Base-by-base conservation (phyloP, 2,888 invertebrate genomes). In the Philhelius pedissequus region DNA sequence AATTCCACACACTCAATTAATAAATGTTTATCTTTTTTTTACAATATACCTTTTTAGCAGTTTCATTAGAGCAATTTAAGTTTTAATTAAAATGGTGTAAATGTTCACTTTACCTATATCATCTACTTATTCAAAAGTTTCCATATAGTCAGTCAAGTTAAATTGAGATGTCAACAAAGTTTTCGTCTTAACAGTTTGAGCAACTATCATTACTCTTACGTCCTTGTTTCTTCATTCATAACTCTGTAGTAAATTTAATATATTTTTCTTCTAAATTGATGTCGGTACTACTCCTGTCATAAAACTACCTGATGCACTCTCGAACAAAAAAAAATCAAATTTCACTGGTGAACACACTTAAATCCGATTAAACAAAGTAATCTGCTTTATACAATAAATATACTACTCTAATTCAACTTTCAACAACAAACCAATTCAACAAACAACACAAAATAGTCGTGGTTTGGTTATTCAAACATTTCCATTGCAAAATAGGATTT, bases 401-500 rank as follows among this genome's bases (percentile, higher is more conserved):
- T 76, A 76, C 64, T n/a, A n/a, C n/a, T n/a, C n/a, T n/a, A n/a
- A n/a, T n/a, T 48, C 35, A 58, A 64, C 70, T 58, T n/a, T 25
- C 48, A 56, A 50, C 50, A 75, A 35, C 45, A 62, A 64, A 38
- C 52, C 58, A 66, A 54, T 38, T 66, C 77, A 52, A 52, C 15
- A 52, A 60, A 27, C 15, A 18, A 11, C 22, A 52, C 54, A 71
- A 71, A 30, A 40, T 38, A 40, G 45, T 27, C n/a, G 22, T 45
- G 50, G 30, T 45, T 52, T 45, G 50, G 30, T 45, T 52, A 9
- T 68, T 25, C 45, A 35, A 62, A 58, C 68, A 70, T 70, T 78
- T 56, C 74, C 74, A 74, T 50, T 74, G 69, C 69, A 79, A 74
- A 83, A 22, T 58, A 60, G 48, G 73, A 74, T 74, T 64, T 69